Evolutionary conservation across 2,888 invertebrate genomes (phyloP).

Genomic region (Lasius platythorax): DNA sequence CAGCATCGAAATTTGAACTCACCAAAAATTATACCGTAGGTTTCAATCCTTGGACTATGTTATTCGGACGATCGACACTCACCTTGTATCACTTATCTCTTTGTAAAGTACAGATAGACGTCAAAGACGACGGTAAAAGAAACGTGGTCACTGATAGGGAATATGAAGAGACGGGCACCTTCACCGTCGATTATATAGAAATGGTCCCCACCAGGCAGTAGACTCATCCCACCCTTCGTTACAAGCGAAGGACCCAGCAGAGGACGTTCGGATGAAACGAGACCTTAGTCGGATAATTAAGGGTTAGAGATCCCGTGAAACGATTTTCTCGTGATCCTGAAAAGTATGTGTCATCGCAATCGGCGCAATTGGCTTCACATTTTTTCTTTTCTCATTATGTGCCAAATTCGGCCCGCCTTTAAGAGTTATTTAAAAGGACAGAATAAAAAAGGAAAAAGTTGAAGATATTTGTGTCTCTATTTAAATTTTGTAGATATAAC

Average conservation of each 20-base stretch:
- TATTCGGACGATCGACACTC: conserved; percentile 58
- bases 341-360: background rate
- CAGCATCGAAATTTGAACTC: conserved; percentile 37
- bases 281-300: conserved; percentile 71
- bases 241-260: conserved; percentile 69
- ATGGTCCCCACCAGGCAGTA: conserved; percentile 78
- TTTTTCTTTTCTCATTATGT: background rate
- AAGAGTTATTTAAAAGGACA: conserved; percentile 3
- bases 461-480: background rate
- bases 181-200: conserved; percentile 84
- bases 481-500: background rate
- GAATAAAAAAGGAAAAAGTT: background rate
- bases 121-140: conserved; percentile 68
- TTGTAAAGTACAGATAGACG: conserved; percentile 52
- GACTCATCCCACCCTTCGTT: conserved; percentile 77
- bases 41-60: conserved; percentile 14
- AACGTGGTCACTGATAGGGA: conserved; percentile 80
- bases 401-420: background rate
- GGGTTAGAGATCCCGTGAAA: conserved; percentile 38
- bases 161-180: conserved; percentile 83
- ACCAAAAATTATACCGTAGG: background rate
- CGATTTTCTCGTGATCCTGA: conserved; percentile 47
- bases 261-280: conserved; percentile 64
- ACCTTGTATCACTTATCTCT: conserved; percentile 70
- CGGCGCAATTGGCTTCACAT: background rate